These are phyloP conservation scores for Porites cylindrica DNA, from an alignment of 92 coral and sea anemone genomes.

Conservation along the genomic window DNA sequence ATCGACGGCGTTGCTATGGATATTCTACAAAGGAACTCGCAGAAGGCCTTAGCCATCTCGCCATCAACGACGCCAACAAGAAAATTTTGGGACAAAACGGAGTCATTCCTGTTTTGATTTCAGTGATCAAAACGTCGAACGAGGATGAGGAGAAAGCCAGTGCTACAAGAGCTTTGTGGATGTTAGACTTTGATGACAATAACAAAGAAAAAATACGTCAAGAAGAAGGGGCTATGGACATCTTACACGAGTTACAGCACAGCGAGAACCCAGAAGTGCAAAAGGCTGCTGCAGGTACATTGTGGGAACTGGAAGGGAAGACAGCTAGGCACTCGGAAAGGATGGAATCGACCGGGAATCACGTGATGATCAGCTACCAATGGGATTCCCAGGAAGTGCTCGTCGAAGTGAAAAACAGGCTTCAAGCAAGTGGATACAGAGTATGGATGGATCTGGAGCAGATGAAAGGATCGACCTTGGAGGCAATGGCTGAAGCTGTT, in stretches of 20 bases:
- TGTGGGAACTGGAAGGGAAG: conserved; percentile 80
- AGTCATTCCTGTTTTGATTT: conserved; percentile 55
- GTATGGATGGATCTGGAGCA: too few relatives aligned
- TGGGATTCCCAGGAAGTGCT: conserved; percentile 67
- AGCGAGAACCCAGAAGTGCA: conserved; percentile 43
- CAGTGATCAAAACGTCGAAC: conserved; percentile 48
- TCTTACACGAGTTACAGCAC: conserved; percentile 49
- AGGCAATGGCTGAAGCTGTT: too few relatives aligned
- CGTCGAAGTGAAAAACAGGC: conserved; percentile 53
- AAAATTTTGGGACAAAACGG: conserved; percentile 52
- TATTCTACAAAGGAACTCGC: conserved; percentile 67
- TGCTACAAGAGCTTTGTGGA: conserved; percentile 70
- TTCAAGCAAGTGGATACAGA: too few relatives aligned
- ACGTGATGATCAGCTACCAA: conserved; percentile 85
- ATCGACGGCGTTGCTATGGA: conserved; percentile 45
- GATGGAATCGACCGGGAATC: conserved; percentile 19
- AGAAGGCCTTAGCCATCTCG: conserved; percentile 61
- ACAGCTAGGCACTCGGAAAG: background rate
- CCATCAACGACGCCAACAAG: conserved; percentile 62
- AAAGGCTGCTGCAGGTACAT: conserved; percentile 79
- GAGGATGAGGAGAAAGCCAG: conserved; percentile 59
- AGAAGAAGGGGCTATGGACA: conserved; percentile 37
- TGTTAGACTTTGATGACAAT: conserved; percentile 73
- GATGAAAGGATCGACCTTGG: too few relatives aligned
- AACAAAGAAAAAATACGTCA: conserved; percentile 35